A percentile compares a stretch with the other conserved stretches of the same genome.
phyloP scores from a whole-genome alignment of 1,140 invertebrate species.

The Caenorhabditis inopinata region DNA sequence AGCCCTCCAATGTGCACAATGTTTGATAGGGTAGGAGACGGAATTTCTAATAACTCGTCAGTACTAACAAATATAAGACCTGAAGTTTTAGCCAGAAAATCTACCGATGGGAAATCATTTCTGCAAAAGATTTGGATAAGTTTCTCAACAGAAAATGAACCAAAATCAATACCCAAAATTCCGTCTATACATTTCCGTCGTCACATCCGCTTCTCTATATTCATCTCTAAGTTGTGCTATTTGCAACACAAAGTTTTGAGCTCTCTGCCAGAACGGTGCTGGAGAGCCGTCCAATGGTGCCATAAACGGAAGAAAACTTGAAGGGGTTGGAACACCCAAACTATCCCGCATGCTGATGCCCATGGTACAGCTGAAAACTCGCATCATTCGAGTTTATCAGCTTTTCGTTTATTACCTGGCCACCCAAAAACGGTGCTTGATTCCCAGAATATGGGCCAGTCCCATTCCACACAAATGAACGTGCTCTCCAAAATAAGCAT shows the following conservation, averaged over 20 bases:
- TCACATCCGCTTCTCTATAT: not conserved
- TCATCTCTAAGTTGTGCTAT: conserved; percentile 26
- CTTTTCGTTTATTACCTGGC: conserved; percentile 33
- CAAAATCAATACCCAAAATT: conserved; percentile 35
- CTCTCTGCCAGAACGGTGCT: not conserved
- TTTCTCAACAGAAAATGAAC: not conserved
- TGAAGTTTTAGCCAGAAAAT: conserved; percentile 34
- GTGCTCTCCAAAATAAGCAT: conserved; percentile 48
- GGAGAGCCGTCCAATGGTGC: not conserved
- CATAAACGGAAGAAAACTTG: conserved; percentile 27
- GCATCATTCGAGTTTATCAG: too few species aligned
- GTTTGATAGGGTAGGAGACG: conserved; percentile 36
- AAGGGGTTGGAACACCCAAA: conserved; percentile 32
- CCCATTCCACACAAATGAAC: conserved; percentile 47
- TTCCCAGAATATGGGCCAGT: conserved; percentile 38
- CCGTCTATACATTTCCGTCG: conserved; percentile 25
- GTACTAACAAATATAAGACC: conserved; percentile 41
- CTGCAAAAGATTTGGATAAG: not conserved
- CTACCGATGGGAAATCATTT: conserved; percentile 39
- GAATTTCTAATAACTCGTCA: conserved; percentile 46
- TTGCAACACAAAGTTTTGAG: not conserved
- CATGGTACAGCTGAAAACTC: conserved; percentile 35
- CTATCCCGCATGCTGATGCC: conserved; percentile 24
- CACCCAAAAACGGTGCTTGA: conserved; percentile 47
- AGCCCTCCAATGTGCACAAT: conserved; percentile 44